phyloP scores from a whole-genome alignment of 2,797 vertebrate species.

The Sparidentex hasta region DNA sequence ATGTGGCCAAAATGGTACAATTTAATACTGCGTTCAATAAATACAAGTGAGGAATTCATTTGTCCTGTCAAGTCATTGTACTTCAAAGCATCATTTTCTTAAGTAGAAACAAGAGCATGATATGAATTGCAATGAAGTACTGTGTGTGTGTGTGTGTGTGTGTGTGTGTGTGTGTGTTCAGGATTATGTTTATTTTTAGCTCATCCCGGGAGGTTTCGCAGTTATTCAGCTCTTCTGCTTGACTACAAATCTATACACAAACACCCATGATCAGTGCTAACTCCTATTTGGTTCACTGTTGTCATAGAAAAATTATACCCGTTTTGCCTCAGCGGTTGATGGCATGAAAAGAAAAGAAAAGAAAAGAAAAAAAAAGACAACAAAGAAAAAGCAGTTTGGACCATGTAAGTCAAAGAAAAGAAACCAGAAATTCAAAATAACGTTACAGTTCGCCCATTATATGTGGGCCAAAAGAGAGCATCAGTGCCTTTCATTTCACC shows the following conservation, averaged over 20 bases:
- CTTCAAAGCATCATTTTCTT: slow-evolving; percentile 64
- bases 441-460: slow-evolving; percentile 47
- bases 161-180: slow-evolving; percentile 51
- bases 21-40: slow-evolving; percentile 78
- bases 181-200: slow-evolving; percentile 78
- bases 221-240: slow-evolving; percentile 72
- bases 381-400: slow-evolving; percentile 60
- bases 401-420: slow-evolving; percentile 37
- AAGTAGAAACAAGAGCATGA: slow-evolving; percentile 66
- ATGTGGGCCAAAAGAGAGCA: slow-evolving; percentile 64
- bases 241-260: slow-evolving; percentile 79
- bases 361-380: slow-evolving; percentile 35
- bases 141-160: slow-evolving; percentile 14
- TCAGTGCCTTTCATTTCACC: slow-evolving; percentile 65
- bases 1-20: slow-evolving; percentile 58
- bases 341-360: slow-evolving; percentile 34
- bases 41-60: slow-evolving; percentile 72
- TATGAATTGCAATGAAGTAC: slow-evolving; percentile 70
- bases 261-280: slow-evolving; percentile 71
- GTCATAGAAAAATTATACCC: slow-evolving; percentile 80
- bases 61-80: slow-evolving; percentile 69
- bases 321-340: slow-evolving; percentile 76
- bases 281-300: slow-evolving; percentile 79
- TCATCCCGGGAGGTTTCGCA: slow-evolving; percentile 72
- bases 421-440: slow-evolving; percentile 15